Evolutionary conservation across 2,888 invertebrate species (phyloP).

Genomic region (Dyspetes luteomarginatus): DNA sequence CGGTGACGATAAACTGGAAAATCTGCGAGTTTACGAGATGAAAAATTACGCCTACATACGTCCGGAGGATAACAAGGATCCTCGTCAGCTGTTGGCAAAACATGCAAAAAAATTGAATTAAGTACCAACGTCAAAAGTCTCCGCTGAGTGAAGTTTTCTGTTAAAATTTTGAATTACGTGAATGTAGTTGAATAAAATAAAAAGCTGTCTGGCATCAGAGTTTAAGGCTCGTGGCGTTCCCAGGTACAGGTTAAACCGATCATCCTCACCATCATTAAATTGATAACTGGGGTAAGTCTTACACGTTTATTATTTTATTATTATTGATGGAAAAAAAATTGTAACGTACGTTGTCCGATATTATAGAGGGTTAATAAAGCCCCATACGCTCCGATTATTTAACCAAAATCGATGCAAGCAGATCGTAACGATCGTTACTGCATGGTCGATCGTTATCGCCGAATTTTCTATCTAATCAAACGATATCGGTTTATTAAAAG

Average conservation of each 20-base stretch:
- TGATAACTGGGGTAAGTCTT: slow-evolving; percentile 42
- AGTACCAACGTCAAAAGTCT: neutral
- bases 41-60: slow-evolving; percentile 76
- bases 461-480: slow-evolving; percentile 13
- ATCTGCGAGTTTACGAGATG: slow-evolving; percentile 71
- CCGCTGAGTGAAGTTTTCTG: neutral
- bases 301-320: slow-evolving; percentile 34
- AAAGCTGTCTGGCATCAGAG: slow-evolving; percentile 27
- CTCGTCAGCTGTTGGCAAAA: slow-evolving; percentile 8
- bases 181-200: slow-evolving; percentile 21
- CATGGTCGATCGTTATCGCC: slow-evolving; percentile 14
- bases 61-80: slow-evolving; percentile 60
- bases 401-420: neutral
- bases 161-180: neutral
- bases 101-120: slow-evolving; percentile 7
- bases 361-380: too few relatives aligned
- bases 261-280: slow-evolving; percentile 6
- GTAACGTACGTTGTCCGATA: slow-evolving; percentile 3
- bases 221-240: slow-evolving; percentile 1
- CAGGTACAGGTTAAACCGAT: slow-evolving; percentile 14
- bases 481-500: slow-evolving; percentile 51
- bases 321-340: slow-evolving; percentile 22
- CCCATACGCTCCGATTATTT: neutral
- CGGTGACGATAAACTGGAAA: slow-evolving; percentile 55
- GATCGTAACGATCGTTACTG: neutral